A percentile compares a stretch with the other conserved stretches of the same genome.
These are phyloP conservation scores for Scyliorhinus canicula DNA, from an alignment of 2,797 vertebrate species.

Conservation along the genomic window DNA sequence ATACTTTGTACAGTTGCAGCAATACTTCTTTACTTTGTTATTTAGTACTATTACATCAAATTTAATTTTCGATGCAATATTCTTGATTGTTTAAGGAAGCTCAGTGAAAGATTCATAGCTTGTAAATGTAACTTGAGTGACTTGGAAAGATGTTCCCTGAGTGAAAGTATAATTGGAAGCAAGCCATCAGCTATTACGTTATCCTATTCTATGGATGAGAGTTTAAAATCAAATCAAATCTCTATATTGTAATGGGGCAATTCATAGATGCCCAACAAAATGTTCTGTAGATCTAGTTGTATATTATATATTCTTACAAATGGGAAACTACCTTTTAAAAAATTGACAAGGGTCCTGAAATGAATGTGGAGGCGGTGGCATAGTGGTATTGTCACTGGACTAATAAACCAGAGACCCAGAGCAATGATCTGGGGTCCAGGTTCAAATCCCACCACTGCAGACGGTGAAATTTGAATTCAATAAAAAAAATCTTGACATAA, in stretches of 20 bases:
- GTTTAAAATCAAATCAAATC: background rate
- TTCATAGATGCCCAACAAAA: background rate
- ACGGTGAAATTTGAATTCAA: too few relatives aligned
- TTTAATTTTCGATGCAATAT: background rate
- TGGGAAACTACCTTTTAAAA: background rate
- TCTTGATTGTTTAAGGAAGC: background rate
- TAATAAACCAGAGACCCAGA: too few relatives aligned
- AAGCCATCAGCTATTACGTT: background rate
- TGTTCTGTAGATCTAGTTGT: background rate
- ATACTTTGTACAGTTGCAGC: too few relatives aligned
- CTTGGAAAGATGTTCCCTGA: background rate
- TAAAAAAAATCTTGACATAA: too few relatives aligned
- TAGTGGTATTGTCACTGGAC: too few relatives aligned
- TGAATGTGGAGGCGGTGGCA: too few relatives aligned
- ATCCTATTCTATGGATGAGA: background rate
- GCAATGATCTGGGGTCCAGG: too few relatives aligned
- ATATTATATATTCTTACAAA: background rate
- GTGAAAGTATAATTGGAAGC: background rate
- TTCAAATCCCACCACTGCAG: too few relatives aligned
- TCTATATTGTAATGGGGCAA: background rate
- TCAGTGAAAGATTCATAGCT: background rate
- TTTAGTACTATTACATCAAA: background rate
- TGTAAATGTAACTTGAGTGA: background rate
- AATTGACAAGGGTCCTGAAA: background rate
- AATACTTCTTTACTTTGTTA: too few relatives aligned